These are phyloP conservation scores for Diuraphis noxia DNA, from an alignment of 1,140 invertebrate genomes.

Conservation along the genomic window DNA sequence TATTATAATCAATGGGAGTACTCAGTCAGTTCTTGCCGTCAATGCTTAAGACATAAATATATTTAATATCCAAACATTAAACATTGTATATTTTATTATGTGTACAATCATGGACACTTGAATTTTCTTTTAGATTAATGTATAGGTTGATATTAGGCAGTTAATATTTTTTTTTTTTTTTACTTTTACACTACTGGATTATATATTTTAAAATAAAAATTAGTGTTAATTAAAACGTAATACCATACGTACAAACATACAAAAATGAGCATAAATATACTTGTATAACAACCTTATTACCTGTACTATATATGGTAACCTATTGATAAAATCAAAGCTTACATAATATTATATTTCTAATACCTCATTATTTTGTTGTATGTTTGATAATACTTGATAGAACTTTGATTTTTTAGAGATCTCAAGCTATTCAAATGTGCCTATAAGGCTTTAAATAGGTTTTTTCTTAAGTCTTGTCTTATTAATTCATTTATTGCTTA, in stretches of 20 bases:
- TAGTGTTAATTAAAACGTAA: not conserved
- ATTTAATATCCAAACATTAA: not conserved
- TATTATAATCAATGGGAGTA: slow-evolving; percentile 90
- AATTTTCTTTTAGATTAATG: not conserved
- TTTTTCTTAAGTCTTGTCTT: not conserved
- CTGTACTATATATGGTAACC: no score
- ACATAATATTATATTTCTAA: no score
- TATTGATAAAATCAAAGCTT: no score
- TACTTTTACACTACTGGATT: not conserved
- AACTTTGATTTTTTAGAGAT: no score
- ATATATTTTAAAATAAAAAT: not conserved
- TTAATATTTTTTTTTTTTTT: no score
- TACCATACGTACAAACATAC: not conserved
- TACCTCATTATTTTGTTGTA: no score
- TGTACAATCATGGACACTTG: not conserved
- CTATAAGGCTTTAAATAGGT: no score
- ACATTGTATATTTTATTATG: no score
- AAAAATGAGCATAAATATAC: no score
- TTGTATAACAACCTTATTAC: no score
- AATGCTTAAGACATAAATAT: slow-evolving; percentile 72
- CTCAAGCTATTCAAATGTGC: not conserved
- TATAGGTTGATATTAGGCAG: no score
- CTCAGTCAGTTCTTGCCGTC: slow-evolving; percentile 92
- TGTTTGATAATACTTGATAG: no score
- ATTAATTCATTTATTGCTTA: not conserved